Percentiles rank a stretch among this genome's conserved stretches.
Evolutionary conservation across 2,888 invertebrate genomes (phyloP).

Genomic region (Artemia sinica): DNA sequence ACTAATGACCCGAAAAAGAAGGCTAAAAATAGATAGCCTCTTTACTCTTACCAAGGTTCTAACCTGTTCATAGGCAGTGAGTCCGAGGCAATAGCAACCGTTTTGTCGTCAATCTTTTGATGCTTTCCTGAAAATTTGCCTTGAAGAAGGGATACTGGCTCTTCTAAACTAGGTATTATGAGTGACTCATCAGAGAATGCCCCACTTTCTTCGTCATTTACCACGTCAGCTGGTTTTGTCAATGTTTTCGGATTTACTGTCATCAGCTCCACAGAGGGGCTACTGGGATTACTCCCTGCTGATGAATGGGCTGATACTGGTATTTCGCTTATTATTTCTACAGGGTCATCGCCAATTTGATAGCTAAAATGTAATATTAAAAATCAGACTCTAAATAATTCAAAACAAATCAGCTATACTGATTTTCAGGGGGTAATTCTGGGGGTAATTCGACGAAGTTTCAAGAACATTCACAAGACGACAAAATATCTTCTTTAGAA

Average conservation of each 20-base stretch:
- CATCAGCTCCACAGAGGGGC: background rate
- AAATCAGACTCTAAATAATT: too few relatives aligned
- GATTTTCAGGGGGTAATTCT: too few relatives aligned
- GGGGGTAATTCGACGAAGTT: too few relatives aligned
- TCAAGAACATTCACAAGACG: too few relatives aligned
- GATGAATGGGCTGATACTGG: background rate
- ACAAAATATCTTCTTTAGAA: too few relatives aligned
- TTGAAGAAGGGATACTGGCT: background rate
- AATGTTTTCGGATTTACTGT: background rate
- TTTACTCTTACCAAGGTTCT: too few relatives aligned
- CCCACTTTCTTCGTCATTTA: background rate
- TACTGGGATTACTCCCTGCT: background rate
- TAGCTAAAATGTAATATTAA: background rate
- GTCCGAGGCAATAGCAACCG: background rate
- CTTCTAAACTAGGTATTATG: background rate
- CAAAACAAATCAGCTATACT: too few relatives aligned
- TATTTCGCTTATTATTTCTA: background rate
- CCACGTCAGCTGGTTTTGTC: background rate
- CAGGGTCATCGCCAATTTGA: conserved; percentile 10
- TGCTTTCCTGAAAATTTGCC: conserved; percentile 2
- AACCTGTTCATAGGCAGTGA: background rate
- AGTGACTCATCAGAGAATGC: background rate
- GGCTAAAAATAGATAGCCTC: too few relatives aligned
- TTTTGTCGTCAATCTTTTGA: background rate
- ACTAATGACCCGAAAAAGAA: too few relatives aligned